Conservation (phyloP, 2,113 vertebrate genomes). For the Crocuta crocuta region DNA sequence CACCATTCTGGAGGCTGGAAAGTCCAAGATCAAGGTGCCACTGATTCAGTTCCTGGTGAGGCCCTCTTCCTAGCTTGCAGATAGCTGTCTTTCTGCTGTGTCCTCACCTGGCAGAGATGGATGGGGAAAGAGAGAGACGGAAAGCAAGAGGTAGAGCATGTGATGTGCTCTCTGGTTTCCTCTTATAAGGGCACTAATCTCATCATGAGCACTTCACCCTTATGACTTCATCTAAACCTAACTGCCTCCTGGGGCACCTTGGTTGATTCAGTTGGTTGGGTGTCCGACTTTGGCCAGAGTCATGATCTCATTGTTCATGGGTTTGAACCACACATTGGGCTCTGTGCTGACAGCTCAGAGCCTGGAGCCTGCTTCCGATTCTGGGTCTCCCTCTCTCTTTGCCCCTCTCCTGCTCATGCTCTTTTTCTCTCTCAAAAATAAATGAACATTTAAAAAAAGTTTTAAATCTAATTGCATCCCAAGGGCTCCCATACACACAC, state of each 20-base stretch:
- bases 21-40: not conserved
- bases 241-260: no score
- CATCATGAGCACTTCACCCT: not conserved
- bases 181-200: not conserved
- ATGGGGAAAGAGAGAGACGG: not conserved
- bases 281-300: no score
- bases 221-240: not conserved
- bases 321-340: no score
- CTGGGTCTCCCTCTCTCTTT: no score
- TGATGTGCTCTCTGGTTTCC: not conserved
- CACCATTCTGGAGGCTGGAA: not conserved
- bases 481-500: not conserved
- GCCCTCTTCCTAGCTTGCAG: not conserved
- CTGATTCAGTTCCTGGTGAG: not conserved
- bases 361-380: no score
- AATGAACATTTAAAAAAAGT: no score
- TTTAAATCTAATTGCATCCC: not conserved
- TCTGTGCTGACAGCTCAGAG: no score
- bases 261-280: no score
- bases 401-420: no score
- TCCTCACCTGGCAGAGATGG: not conserved
- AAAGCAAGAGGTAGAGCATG: not conserved
- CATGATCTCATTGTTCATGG: no score
- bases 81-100: not conserved
- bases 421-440: no score